Conservation (phyloP, 2,797 vertebrate genomes). For the Tenualosa thibaudeaui region DNA sequence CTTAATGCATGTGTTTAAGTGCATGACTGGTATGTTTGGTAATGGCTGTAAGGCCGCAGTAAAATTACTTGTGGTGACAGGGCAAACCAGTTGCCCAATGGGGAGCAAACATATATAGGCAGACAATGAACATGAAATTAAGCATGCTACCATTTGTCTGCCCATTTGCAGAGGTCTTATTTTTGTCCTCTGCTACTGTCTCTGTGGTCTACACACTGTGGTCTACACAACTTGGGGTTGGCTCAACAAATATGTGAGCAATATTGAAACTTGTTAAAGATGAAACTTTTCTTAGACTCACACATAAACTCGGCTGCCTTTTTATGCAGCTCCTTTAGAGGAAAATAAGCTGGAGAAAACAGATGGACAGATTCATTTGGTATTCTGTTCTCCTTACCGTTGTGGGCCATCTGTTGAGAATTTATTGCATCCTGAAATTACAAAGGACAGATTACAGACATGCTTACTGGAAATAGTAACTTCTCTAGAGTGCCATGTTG, state of each 20-base stretch:
- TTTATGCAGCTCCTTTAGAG: conserved; percentile 53
- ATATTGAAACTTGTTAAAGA: conserved; percentile 26
- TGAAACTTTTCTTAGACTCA: conserved; percentile 33
- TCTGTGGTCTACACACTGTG: background rate
- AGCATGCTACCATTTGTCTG: background rate
- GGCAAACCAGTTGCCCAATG: too few relatives aligned
- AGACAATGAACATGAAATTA: background rate
- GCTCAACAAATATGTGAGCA: conserved; percentile 34
- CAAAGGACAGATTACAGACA: conserved; percentile 61
- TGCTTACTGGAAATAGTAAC: conserved; percentile 53
- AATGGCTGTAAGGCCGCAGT: too few relatives aligned
- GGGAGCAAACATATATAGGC: too few relatives aligned
- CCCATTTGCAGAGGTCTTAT: background rate
- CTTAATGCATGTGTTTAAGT: too few relatives aligned
- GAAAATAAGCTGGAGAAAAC: conserved; percentile 60
- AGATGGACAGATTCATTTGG: conserved; percentile 69
- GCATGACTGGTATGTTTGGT: too few relatives aligned
- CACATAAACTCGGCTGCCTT: conserved; percentile 33
- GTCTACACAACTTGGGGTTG: conserved; percentile 18
- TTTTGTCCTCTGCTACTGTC: background rate
- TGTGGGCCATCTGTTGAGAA: conserved; percentile 71
- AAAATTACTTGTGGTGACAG: too few relatives aligned
- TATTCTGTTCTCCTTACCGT: conserved; percentile 66
- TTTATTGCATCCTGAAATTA: conserved; percentile 62
- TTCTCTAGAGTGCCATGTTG: conserved; percentile 39